phyloP scores from a whole-genome alignment of 2,797 vertebrate species.

The Neopelma chrysocephalum region DNA sequence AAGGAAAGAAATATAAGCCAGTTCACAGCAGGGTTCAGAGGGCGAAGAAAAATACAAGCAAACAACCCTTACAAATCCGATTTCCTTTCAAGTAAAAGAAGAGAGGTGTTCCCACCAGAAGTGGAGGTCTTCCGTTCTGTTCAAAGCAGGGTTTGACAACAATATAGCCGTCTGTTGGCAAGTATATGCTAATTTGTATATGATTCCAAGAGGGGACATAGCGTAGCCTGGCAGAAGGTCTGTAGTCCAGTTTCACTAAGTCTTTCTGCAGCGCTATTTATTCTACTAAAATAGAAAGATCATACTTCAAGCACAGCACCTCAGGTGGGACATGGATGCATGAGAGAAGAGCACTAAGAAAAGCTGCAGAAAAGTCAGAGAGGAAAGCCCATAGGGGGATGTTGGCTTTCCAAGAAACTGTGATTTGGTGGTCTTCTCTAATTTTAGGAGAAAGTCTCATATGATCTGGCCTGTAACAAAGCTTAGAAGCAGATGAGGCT shows the following conservation, averaged over 20 bases:
- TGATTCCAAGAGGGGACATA: neutral
- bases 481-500: neutral
- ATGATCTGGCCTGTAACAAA: neutral
- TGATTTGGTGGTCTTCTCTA: neutral
- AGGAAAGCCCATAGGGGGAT: neutral
- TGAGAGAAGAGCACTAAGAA: neutral
- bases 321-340: accelerated
- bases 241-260: neutral
- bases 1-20: neutral
- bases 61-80: neutral
- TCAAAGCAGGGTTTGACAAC: neutral
- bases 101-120: neutral
- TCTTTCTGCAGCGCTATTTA: neutral
- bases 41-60: neutral
- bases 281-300: neutral
- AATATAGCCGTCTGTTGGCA: neutral
- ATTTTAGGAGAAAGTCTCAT: neutral
- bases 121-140: neutral
- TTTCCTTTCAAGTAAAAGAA: neutral
- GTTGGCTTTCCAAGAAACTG: neutral
- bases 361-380: neutral
- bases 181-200: neutral
- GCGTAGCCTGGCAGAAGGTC: neutral
- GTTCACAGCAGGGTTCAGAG: neutral
- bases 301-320: neutral